Evolutionary conservation across 92 coral and sea anemone genomes (phyloP), one percentile per base, ranked within the genome.

Genomic region (Desmophyllum pertusum): DNA sequence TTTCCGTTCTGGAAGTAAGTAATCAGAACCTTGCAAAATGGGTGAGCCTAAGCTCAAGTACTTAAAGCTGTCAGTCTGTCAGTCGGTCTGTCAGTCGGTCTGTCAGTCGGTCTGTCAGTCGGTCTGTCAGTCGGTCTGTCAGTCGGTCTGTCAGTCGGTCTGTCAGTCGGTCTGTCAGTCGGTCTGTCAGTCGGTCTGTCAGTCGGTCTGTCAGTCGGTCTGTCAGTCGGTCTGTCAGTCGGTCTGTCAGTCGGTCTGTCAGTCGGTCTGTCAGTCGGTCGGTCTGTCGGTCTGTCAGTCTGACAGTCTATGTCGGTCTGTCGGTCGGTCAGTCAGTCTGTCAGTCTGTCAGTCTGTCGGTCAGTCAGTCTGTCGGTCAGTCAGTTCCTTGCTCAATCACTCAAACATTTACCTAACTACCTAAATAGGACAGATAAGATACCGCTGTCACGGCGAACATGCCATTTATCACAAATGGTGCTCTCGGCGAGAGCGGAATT

Each of bases 1-100:
- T 81, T 89, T n/a, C 83, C 87, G 0, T 30, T 81, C 42, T 89
- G 85, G 86, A 89, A 76, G 92, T 89, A 80, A 75, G 92, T 85
- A n/a, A 38, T 23, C 2, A 8, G 21, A 6, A 0, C n/a, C 30
- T 36, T 23, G 35, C 25, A 42, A 38, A 19, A 2, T 33, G 10
- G 27, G 5, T 10, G 9, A 29, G 10, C 17, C 2, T n/a, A n/a
- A n/a, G n/a, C n/a, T n/a, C n/a, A n/a, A n/a, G n/a, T n/a, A n/a
- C n/a, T n/a, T n/a, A n/a, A n/a, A n/a, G n/a, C n/a, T n/a, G 21
- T 48, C 3, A 14, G 53, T 48, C 53, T 13, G 4, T 48, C 21
- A 0, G 53, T 0, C 53, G 18, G 53, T 48, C 21, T 13, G 21
- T 14, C 53, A 13, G 53, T 48, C 53, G 18, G 1, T 48, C 53